A percentile compares a stretch with the other conserved stretches of the same genome.
Evolutionary conservation across 2,888 invertebrate genomes (phyloP).

Genomic region (Drosophila algonquin): DNA sequence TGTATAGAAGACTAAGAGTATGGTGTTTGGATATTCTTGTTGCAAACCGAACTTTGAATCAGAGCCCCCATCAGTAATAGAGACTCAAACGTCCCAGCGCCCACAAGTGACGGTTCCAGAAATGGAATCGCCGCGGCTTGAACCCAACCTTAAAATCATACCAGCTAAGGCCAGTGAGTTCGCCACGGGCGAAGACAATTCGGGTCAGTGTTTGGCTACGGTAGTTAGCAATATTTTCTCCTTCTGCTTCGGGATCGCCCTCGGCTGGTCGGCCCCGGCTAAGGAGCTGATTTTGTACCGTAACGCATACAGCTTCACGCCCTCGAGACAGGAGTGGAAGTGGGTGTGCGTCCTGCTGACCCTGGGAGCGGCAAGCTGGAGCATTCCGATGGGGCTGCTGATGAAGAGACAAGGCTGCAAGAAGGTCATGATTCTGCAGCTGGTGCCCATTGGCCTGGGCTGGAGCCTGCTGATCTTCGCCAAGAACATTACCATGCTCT

Average conservation of each 20-base stretch:
- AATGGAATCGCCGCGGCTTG: no score
- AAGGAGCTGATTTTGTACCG: not conserved
- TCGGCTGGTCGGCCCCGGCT: conserved; percentile 35
- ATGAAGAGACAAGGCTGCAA: conserved; percentile 31
- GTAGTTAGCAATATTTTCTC: conserved; percentile 27
- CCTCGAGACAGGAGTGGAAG: conserved; percentile 6
- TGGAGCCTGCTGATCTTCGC: conserved; percentile 27
- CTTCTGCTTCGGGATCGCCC: conserved; percentile 45
- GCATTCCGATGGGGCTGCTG: conserved; percentile 45
- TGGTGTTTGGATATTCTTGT: not conserved
- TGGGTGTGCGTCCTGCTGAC: conserved; percentile 21
- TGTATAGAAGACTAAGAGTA: not conserved
- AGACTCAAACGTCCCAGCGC: not conserved
- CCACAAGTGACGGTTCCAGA: not conserved
- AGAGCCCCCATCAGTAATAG: not conserved
- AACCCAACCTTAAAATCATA: not conserved
- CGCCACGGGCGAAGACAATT: not conserved
- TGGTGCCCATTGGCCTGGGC: conserved; percentile 32
- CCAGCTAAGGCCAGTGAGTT: not conserved
- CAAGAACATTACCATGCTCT: conserved; percentile 26
- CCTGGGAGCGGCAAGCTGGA: conserved; percentile 24
- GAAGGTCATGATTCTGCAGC: conserved; percentile 27
- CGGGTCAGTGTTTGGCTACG: conserved; percentile 34
- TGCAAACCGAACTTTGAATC: not conserved
- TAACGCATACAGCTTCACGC: not conserved